A percentile compares a stretch with the other conserved stretches of the same genome.
Evolutionary conservation across 2,113 vertebrate genomes (phyloP).

Genomic region (Lampris megalopsis): DNA sequence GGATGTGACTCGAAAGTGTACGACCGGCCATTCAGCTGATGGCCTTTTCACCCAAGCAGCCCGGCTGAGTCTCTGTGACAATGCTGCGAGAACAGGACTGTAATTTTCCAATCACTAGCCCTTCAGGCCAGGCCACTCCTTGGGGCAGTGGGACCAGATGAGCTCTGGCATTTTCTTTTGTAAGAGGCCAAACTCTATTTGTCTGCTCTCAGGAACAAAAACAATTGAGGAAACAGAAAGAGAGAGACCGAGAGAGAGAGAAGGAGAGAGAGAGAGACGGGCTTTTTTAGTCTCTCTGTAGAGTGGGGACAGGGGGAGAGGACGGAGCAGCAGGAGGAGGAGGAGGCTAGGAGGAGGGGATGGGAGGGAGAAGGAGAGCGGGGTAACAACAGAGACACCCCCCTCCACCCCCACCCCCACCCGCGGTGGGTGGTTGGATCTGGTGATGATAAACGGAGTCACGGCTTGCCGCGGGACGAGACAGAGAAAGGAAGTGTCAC

Average conservation of each 20-base stretch:
- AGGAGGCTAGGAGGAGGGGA: slow-evolving; percentile 9
- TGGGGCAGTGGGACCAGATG: slow-evolving; percentile 79
- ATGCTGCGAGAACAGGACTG: slow-evolving; percentile 65
- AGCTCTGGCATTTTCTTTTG: slow-evolving; percentile 73
- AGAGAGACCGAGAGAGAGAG: not conserved
- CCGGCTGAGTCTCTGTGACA: slow-evolving; percentile 59
- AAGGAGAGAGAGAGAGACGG: slow-evolving; percentile 27
- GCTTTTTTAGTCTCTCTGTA: slow-evolving; percentile 73
- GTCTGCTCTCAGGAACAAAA: slow-evolving; percentile 78
- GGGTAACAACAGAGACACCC: slow-evolving; percentile 70
- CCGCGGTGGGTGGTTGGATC: slow-evolving; percentile 67
- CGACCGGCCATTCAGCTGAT: slow-evolving; percentile 61
- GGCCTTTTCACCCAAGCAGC: slow-evolving; percentile 61
- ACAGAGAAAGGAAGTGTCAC: slow-evolving; percentile 82
- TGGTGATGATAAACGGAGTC: slow-evolving; percentile 73
- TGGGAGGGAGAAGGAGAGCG: slow-evolving; percentile 11
- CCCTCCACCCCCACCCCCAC: not conserved
- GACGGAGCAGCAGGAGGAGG: not conserved
- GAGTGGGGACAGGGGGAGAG: slow-evolving; percentile 59
- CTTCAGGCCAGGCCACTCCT: slow-evolving; percentile 76
- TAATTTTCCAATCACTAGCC: slow-evolving; percentile 84
- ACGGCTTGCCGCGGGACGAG: slow-evolving; percentile 68
- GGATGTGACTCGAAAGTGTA: slow-evolving; percentile 26
- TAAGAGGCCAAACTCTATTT: slow-evolving; percentile 76
- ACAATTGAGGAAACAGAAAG: slow-evolving; percentile 67